phyloP scores from a whole-genome alignment of 2,113 vertebrate species.

The Pangasianodon hypophthalmus region DNA sequence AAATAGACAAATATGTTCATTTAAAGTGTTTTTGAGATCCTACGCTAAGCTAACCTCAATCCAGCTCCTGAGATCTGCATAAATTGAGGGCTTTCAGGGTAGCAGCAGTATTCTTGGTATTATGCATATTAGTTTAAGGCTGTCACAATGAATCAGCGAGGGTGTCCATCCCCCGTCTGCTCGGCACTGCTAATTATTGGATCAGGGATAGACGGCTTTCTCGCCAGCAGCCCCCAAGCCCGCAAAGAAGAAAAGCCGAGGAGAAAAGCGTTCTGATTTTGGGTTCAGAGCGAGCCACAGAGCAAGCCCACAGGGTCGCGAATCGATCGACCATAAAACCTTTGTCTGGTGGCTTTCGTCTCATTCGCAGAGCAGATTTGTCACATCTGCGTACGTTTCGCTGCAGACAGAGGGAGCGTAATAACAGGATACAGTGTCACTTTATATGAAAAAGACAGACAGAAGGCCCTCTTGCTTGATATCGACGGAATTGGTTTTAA shows the following conservation, averaged over 20 bases:
- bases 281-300: slow-evolving; percentile 60
- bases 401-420: slow-evolving; percentile 61
- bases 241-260: slow-evolving; percentile 35
- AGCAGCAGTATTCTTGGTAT: slow-evolving; percentile 74
- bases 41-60: slow-evolving; percentile 71
- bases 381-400: slow-evolving; percentile 71
- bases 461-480: not conserved
- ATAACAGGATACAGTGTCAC: slow-evolving; percentile 69
- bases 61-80: slow-evolving; percentile 78
- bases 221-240: slow-evolving; percentile 61
- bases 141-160: slow-evolving; percentile 76
- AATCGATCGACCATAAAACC: slow-evolving; percentile 75
- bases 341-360: slow-evolving; percentile 70
- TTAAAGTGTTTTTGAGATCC: slow-evolving; percentile 66
- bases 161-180: slow-evolving; percentile 72
- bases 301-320: slow-evolving; percentile 57
- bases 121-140: slow-evolving; percentile 80
- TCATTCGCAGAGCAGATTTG: slow-evolving; percentile 65
- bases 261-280: slow-evolving; percentile 61
- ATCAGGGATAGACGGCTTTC: slow-evolving; percentile 74
- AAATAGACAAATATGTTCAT: slow-evolving; percentile 69
- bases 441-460: slow-evolving; percentile 17
- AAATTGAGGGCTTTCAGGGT: slow-evolving; percentile 76
- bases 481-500: not conserved
- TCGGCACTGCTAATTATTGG: slow-evolving; percentile 77